Percentiles rank a stretch among this genome's conserved stretches.
These are phyloP conservation scores for Tridacna gigas DNA, from an alignment of 2,888 invertebrate species.

Conservation along the genomic window DNA sequence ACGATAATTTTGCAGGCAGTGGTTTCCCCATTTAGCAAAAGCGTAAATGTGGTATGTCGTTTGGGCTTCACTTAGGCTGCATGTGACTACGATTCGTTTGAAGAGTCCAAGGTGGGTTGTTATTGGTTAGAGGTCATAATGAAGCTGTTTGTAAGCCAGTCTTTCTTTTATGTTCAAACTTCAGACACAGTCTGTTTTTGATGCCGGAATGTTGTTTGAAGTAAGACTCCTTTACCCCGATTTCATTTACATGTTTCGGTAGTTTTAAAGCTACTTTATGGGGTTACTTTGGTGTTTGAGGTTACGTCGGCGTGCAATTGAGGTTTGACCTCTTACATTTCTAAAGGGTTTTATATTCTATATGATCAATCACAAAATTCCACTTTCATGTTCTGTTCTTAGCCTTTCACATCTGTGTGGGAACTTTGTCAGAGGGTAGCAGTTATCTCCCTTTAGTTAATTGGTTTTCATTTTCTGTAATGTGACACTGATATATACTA, in stretches of 20 bases:
- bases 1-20: too few species aligned
- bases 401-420: too few species aligned
- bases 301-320: conserved; percentile 5
- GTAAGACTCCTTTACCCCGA: conserved; percentile 9
- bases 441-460: background rate
- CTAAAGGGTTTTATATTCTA: background rate
- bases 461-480: too few species aligned
- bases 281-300: conserved; percentile 15
- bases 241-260: conserved; percentile 21
- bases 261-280: conserved; percentile 17
- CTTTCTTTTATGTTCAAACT: conserved; percentile 16
- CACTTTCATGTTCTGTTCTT: conserved; percentile 11
- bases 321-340: conserved; percentile 13
- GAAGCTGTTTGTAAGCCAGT: background rate
- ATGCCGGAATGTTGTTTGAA: conserved; percentile 15
- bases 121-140: background rate
- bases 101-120: too few species aligned
- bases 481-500: too few species aligned
- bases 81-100: too few species aligned
- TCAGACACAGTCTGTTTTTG: conserved; percentile 20
- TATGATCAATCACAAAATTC: conserved; percentile 6
- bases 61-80: too few species aligned
- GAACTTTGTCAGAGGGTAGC: background rate
- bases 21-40: too few species aligned
- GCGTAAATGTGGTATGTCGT: too few species aligned